Conservation (phyloP, 2,113 vertebrate genomes). For the Nycticebus coucang region DNA sequence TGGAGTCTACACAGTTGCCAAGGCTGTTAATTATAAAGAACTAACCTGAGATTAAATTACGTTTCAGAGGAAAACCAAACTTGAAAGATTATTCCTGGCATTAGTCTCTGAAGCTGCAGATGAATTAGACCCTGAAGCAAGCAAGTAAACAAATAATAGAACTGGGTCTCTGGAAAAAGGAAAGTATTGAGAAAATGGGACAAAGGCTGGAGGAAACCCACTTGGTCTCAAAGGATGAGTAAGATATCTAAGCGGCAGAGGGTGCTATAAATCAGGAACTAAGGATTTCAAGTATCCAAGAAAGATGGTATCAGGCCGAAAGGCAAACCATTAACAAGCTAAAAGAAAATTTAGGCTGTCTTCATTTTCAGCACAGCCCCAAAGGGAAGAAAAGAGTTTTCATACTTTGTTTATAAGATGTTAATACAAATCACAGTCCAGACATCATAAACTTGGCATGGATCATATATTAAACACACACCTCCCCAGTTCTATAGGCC, state of each 20-base stretch:
- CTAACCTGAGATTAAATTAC: background rate
- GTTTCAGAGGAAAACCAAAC: background rate
- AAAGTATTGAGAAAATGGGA: background rate
- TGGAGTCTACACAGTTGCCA: background rate
- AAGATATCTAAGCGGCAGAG: accelerated
- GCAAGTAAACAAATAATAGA: background rate
- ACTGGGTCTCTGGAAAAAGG: background rate
- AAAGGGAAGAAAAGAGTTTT: background rate
- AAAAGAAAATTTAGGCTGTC: background rate
- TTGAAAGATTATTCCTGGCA: background rate
- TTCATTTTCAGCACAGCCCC: background rate
- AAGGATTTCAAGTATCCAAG: background rate
- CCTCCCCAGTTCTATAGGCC: background rate
- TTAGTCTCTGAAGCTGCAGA: background rate
- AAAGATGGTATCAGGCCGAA: background rate
- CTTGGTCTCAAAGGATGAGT: background rate
- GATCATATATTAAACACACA: background rate
- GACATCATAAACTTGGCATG: background rate
- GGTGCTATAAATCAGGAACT: background rate
- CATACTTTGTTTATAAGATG: background rate
- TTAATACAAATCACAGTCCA: background rate
- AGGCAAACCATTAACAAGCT: background rate
- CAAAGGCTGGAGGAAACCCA: background rate
- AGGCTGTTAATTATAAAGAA: background rate
- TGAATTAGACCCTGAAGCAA: background rate